phyloP scores from a whole-genome alignment of 1,140 invertebrate genomes.

The Orchesella cincta region DNA sequence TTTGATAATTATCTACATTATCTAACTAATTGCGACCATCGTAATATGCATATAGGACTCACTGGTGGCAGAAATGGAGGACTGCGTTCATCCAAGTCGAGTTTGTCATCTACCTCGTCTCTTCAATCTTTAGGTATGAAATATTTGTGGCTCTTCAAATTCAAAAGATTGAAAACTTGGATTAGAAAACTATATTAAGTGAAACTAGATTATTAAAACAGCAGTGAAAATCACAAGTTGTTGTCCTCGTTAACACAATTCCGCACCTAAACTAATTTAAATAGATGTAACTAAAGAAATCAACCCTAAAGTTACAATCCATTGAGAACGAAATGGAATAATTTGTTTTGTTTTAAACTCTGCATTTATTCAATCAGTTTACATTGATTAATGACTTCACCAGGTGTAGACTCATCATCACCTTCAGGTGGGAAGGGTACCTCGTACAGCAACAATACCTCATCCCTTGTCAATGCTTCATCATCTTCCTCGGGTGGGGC shows the following conservation, averaged over 20 bases:
- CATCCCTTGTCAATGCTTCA: constrained; percentile 16
- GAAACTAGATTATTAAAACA: no score
- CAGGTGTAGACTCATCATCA: constrained; percentile 48
- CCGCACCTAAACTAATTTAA: no score
- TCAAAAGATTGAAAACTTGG: no score
- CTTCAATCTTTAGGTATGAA: constrained; percentile 47
- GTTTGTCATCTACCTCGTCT: constrained; percentile 44
- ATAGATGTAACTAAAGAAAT: no score
- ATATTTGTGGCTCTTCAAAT: no score
- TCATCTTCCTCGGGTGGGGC: constrained; percentile 38
- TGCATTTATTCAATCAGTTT: not conserved
- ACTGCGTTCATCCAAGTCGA: constrained; percentile 37
- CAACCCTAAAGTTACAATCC: no score
- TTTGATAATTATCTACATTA: not conserved
- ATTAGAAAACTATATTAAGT: no score
- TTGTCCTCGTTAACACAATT: no score
- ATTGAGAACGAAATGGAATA: no score
- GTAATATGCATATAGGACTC: constrained; percentile 24
- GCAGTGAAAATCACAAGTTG: no score
- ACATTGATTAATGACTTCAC: not conserved
- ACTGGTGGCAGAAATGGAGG: constrained; percentile 41
- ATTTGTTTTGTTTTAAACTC: no score
- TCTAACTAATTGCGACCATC: no score
- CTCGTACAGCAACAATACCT: constrained; percentile 7
- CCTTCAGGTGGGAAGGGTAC: constrained; percentile 39